Base-by-base conservation (phyloP, 1,140 invertebrate genomes). In the Musca domestica region DNA sequence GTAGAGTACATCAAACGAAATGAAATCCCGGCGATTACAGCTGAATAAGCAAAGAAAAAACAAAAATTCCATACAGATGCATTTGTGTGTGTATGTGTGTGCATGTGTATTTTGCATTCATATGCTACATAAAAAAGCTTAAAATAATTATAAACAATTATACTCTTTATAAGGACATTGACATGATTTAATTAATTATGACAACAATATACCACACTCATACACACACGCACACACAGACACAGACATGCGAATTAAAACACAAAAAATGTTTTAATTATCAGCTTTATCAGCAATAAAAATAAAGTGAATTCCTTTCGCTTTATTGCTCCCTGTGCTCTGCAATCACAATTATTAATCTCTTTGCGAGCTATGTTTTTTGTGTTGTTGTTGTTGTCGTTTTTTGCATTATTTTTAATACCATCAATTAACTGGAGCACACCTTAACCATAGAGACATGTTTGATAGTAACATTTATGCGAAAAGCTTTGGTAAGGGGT, bases 101-200 rank as follows among this genome's bases (percentile, higher is more conserved):
- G 34, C 34, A 41, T 41, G 34, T 9, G 34, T 41, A 12, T 41
- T 41, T 41, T 41, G 10, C 34, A 41, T 41, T 41, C 34, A 41
- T 41, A 41, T 41, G 12, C 12, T 51, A 17, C 17, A 51, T 19
- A 51, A 51, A 48, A 51, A 51, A 51, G 20, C 48, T 61, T 34
- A 20, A 61, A 61, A 61, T 61, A 61, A 61, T 61, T 61, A 61
- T 61, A 61, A 61, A 61, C 56, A 61, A 61, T 61, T 61, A 61
- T 41, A 61, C 56, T 34, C 56, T 61, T 61, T 61, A 61, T 61
- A 61, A 41, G 34, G 19, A 27, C 56, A 61, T 61, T 61, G 56
- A 61, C 56, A 61, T 61, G 56, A 61, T 61, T 61, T 61, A 61
- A 61, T 61, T 61, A 61, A 61, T 61, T 61, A 61, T 61, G 56